Conservation (phyloP, 2,797 vertebrate genomes). For the Oophaga sylvatica region DNA sequence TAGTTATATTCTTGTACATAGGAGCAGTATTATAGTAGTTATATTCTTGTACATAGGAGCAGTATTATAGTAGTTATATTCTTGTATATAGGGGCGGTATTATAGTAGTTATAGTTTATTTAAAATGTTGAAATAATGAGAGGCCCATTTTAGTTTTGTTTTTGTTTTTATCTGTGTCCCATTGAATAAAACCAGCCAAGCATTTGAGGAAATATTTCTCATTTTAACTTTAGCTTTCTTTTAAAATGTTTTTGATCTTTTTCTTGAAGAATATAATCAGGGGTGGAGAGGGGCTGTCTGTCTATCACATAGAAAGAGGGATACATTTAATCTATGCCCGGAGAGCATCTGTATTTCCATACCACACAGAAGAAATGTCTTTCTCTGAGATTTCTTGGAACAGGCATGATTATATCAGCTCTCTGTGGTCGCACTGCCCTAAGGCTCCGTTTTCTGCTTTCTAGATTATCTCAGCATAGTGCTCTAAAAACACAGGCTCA, state of each 20-base stretch:
- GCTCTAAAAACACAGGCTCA: background rate
- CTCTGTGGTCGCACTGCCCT: conserved; percentile 5
- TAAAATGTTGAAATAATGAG: too few species aligned
- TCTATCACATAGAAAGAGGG: background rate
- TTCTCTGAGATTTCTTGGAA: conserved; percentile 10
- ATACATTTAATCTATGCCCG: background rate
- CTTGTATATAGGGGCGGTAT: background rate
- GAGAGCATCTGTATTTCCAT: conserved; percentile 8
- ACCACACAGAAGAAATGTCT: background rate
- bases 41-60: conserved; percentile 4
- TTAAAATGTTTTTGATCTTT: background rate
- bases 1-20: conserved; percentile 15
- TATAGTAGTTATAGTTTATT: background rate
- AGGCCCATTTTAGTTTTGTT: too few species aligned
- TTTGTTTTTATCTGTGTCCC: too few species aligned
- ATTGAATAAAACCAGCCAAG: too few species aligned
- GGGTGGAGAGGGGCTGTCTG: background rate
- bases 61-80: conserved; percentile 6
- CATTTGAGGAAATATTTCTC: background rate
- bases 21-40: conserved; percentile 8
- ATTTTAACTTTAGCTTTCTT: background rate
- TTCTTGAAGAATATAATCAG: background rate
- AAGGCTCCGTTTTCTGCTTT: conserved; percentile 18
- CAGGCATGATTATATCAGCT: conserved; percentile 16
- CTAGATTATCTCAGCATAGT: conserved; percentile 19